Evolutionary conservation across 2,113 vertebrate species (phyloP).

Genomic region (Neolamprologus kungweensis): DNA sequence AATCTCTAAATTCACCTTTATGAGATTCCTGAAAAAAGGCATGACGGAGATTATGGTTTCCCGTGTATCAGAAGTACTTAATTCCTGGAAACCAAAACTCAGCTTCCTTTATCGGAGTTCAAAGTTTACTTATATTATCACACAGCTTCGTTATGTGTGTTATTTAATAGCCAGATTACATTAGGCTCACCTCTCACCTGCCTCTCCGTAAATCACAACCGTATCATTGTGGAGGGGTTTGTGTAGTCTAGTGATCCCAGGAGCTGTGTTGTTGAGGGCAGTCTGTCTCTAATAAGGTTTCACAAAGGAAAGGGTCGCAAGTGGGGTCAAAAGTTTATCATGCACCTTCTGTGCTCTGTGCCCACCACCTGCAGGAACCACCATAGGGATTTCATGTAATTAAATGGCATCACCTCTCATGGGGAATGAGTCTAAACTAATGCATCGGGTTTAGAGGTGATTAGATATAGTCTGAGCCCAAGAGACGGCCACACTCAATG

Average conservation of each 20-base stretch:
- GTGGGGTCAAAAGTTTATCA: not conserved
- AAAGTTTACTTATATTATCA: conserved; percentile 16
- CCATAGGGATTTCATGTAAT: not conserved
- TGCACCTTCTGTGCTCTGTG: not conserved
- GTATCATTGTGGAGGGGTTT: not conserved
- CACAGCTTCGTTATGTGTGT: not conserved
- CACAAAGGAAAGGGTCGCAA: not conserved
- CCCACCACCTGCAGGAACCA: not conserved
- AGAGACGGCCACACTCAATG: not conserved
- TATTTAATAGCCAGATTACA: not conserved
- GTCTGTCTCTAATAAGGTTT: not conserved
- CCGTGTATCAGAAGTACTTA: not conserved
- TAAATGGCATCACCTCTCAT: not conserved
- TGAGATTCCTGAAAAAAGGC: not conserved
- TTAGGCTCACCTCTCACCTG: not conserved
- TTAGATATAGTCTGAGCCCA: not conserved
- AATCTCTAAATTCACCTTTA: not conserved
- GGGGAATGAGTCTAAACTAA: not conserved
- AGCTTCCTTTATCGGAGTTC: not conserved
- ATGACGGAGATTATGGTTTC: not conserved
- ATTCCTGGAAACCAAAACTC: not conserved
- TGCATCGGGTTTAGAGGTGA: not conserved
- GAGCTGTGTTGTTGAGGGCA: not conserved
- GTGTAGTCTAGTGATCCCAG: not conserved
- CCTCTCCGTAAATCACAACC: not conserved